Evolutionary conservation across 2,113 vertebrate species (phyloP).

Genomic region (Numenius arquata): DNA sequence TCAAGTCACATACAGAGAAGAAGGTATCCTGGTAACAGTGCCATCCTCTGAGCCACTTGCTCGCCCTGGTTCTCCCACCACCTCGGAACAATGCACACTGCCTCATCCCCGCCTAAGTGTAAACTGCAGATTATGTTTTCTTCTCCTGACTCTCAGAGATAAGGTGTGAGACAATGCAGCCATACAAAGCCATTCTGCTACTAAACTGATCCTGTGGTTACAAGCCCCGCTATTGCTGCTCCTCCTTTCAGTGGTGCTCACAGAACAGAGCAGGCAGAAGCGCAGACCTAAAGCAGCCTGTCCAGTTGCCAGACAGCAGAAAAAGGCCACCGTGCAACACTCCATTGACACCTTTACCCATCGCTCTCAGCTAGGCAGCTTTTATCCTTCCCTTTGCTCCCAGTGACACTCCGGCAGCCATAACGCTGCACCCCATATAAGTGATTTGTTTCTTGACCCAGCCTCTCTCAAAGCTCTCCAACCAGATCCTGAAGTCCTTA

Average conservation of each 20-base stretch:
- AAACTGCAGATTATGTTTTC: background rate
- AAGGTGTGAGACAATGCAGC: background rate
- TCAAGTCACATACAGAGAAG: background rate
- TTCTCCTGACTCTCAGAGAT: background rate
- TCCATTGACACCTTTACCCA: background rate
- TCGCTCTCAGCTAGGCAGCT: background rate
- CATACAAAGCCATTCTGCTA: background rate
- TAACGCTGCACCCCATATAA: background rate
- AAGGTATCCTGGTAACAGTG: background rate
- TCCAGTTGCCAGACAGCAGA: background rate
- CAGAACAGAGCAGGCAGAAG: background rate
- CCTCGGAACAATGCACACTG: background rate
- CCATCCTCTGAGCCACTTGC: background rate
- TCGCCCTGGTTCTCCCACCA: background rate
- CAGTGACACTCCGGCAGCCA: background rate
- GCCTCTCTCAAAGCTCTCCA: background rate
- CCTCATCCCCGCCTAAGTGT: background rate
- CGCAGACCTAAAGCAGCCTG: background rate
- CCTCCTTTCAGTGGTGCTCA: background rate
- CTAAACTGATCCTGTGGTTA: background rate
- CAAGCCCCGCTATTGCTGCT: background rate
- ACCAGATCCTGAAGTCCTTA: background rate
- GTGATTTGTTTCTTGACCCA: background rate
- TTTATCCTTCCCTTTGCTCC: background rate
- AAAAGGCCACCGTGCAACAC: rapidly evolving